These are phyloP conservation scores for Piprites chloris DNA, from an alignment of 2,113 vertebrate genomes.

Conservation along the genomic window DNA sequence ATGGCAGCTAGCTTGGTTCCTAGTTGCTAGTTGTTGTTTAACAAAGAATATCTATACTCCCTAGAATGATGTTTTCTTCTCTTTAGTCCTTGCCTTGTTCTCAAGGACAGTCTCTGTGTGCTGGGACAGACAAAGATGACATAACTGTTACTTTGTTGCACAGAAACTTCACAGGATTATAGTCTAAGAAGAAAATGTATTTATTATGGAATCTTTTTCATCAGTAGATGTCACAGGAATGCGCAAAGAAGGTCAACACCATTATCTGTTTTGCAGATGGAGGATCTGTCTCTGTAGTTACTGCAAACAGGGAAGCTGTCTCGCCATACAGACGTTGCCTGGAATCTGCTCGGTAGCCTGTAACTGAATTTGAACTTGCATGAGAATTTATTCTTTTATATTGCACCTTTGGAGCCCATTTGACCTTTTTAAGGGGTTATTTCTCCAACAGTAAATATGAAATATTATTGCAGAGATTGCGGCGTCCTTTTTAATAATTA, in stretches of 20 bases:
- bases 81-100: neutral
- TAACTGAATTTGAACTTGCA: slow-evolving; percentile 44
- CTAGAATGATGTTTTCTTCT: neutral
- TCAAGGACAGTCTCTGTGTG: neutral
- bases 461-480: slow-evolving; percentile 13
- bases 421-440: slow-evolving; percentile 44
- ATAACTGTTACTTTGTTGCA: neutral
- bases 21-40: neutral
- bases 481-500: slow-evolving; percentile 8
- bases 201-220: slow-evolving; percentile 16
- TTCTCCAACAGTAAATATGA: slow-evolving; percentile 51
- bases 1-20: neutral
- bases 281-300: slow-evolving; percentile 29
- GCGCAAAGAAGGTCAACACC: slow-evolving; percentile 40
- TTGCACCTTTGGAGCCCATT: slow-evolving; percentile 28
- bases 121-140: neutral
- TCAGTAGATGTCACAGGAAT: slow-evolving; percentile 11
- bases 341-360: neutral
- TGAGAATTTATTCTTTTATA: slow-evolving; percentile 52
- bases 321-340: neutral
- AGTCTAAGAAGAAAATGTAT: neutral
- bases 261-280: slow-evolving; percentile 30
- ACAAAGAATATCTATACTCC: neutral
- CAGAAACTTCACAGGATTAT: neutral
- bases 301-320: neutral